These are phyloP conservation scores for Leptocoma aspasia DNA, from an alignment of 2,113 vertebrate genomes.

Conservation along the genomic window DNA sequence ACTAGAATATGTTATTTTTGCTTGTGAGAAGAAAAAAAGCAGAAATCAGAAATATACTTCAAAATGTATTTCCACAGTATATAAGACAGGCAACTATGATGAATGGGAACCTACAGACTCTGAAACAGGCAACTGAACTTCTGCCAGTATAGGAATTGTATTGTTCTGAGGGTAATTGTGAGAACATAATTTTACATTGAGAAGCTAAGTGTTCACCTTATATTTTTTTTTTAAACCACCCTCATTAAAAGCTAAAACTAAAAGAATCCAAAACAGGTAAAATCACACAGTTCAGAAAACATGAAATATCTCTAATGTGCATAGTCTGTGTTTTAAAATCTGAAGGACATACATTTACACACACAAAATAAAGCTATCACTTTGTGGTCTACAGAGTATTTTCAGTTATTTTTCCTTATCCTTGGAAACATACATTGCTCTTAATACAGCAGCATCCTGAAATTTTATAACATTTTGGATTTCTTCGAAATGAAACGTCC, in stretches of 20 bases:
- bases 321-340: background rate
- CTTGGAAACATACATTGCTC: slow-evolving; percentile 18
- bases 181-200: background rate
- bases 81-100: background rate
- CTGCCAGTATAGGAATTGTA: background rate
- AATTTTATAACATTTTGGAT: slow-evolving; percentile 70
- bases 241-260: background rate
- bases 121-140: background rate
- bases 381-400: slow-evolving; percentile 29
- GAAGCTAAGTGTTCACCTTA: background rate
- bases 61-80: background rate
- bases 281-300: background rate
- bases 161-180: background rate
- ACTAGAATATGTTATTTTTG: background rate
- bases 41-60: background rate
- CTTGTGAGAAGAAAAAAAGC: background rate
- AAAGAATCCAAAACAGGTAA: background rate
- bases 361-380: slow-evolving; percentile 43
- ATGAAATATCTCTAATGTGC: background rate
- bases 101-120: background rate
- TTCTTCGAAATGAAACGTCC: slow-evolving; percentile 67
- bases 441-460: slow-evolving; percentile 53
- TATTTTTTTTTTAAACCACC: background rate
- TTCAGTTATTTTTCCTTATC: slow-evolving; percentile 33
- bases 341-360: background rate